Base-by-base conservation (phyloP, 2,113 vertebrate genomes). In the Oxygymnocypris stewartii region DNA sequence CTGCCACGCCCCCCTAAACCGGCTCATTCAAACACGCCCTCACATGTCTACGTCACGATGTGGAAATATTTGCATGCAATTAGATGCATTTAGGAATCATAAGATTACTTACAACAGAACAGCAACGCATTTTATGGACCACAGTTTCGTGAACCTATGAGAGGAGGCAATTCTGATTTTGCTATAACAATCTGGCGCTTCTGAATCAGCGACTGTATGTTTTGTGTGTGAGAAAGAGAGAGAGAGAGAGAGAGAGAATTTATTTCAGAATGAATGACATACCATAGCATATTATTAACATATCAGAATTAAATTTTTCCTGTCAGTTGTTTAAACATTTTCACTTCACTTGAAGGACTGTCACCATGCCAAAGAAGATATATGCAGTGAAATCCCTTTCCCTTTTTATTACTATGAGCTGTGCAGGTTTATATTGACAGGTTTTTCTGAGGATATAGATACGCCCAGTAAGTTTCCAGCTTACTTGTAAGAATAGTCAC, bases 361-460 rank as follows among this genome's bases (percentile, higher is more conserved):
- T 44, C 40, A 75, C 40, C 3, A 12, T 13, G n/a, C 40, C 12
- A n/a, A 42, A 79, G 1, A 35, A 78, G 16, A 20, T 20, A 57
- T 16, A 76, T 49, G 11, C 73, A 6, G 11, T 25, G 42, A 47
- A 47, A 47, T 8, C 47, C 23, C 23, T 54, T 28, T 54, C 4
- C 20, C 13, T 80, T 61, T 44, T 47, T n/a, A 63, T 47, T 28
- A n/a, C 54, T 25, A 47, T 28, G 12, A 42, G 35, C 23, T 44
- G n/a, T 81, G 7, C 6, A 40, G 51, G 35, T 25, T 81, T 81
- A 40, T 42, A 65, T 49, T 84, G 31, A 74, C 31, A 74, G 82
- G 4, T 79, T 78, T 79, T 54, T 28, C 7, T 54, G 13, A 16
- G 61, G 44, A 79, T 51, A 65, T 80, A 40, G 42, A 23, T 49